Evolutionary conservation across 35 echinoderm and acorn worm genomes (phyloP).

Genomic region (Heliocidaris tuberculata): DNA sequence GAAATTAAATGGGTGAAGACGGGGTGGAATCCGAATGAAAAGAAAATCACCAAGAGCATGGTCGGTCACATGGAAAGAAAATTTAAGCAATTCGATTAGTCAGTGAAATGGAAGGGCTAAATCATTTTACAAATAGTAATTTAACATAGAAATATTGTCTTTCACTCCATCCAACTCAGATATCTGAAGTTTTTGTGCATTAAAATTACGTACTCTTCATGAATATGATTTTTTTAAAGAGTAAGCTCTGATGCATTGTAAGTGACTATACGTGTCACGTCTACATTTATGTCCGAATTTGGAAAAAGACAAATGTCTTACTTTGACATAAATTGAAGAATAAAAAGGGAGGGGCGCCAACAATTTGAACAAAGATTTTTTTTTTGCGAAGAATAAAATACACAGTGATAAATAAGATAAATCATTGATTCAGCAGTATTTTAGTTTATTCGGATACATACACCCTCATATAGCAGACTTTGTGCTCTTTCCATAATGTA

Average conservation of each 20-base stretch:
- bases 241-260: neutral
- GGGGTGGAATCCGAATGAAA: neutral
- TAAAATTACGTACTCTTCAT: neutral
- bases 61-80: neutral
- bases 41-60: neutral
- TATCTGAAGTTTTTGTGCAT: no score
- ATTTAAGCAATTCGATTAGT: neutral
- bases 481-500: conserved; percentile 2
- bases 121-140: neutral
- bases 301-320: neutral
- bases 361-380: neutral
- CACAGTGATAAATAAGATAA: neutral
- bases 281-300: neutral
- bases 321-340: neutral
- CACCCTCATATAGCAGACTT: neutral
- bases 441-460: neutral
- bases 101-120: neutral
- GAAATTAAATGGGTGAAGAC: neutral
- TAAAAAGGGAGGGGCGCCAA: neutral
- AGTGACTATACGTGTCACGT: neutral
- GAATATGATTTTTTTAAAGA: neutral
- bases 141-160: neutral
- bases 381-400: neutral
- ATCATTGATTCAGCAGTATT: conserved; percentile 2
- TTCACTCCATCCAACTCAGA: no score